Evolutionary conservation across 2,888 invertebrate genomes (phyloP), one percentile per base, ranked within the genome.

Genomic region (Pediacus dermestoides): DNA sequence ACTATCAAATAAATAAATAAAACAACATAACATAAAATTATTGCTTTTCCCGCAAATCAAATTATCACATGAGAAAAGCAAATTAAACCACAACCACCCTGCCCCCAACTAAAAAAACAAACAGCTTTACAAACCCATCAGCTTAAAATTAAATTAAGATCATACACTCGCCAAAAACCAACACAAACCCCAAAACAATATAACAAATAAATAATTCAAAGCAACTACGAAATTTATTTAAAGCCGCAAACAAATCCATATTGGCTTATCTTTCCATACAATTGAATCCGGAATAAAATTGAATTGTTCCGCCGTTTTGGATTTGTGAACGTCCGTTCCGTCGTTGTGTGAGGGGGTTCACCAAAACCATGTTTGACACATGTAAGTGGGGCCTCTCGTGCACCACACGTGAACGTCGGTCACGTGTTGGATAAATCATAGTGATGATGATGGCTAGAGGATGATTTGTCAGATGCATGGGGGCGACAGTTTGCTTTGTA

Each of bases 251-350:
- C 51, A 62, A 62, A 62, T 63, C 63, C 55, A 43, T 55, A 6
- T 60, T 58, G 64, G 66, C 63, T 67, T 66, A 66, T 66, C 66
- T 65, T 67, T 66, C 63, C 66, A 44, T 62, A 67, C 67, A 67
- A 67, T 67, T 67, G 65, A 61, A 44, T 51, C 42, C 26, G 37
- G 43, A 28, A n/a, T 14, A 28, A n/a, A n/a, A 7, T 23, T 9
- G 4, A 23, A 4, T 9, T 25, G 4, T 25, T n/a, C n/a, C n/a
- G n/a, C n/a, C n/a, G n/a, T n/a, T n/a, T n/a, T n/a, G n/a, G n/a
- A n/a, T n/a, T n/a, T n/a, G n/a, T n/a, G n/a, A n/a, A n/a, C n/a
- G n/a, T n/a, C n/a, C n/a, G n/a, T n/a, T n/a, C n/a, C n/a, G n/a
- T n/a, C n/a, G 25, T 13, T 7, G 12, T 23, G 26, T 41, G 48